A percentile compares a stretch with the other conserved stretches of the same genome.
phyloP scores from a whole-genome alignment of 1,140 invertebrate genomes.

The Heliconius hewitsoni region DNA sequence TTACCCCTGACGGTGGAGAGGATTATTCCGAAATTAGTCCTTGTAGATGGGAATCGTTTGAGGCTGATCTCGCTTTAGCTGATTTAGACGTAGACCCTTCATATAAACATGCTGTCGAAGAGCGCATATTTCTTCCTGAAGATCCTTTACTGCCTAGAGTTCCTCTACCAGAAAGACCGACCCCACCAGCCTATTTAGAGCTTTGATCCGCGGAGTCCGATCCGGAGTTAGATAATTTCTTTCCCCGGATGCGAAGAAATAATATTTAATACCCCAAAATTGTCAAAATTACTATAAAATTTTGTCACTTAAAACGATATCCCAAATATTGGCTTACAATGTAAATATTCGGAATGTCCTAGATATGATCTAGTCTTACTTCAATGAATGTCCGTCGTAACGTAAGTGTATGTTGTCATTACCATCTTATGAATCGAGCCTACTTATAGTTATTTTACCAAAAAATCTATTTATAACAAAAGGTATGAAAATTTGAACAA shows the following conservation, averaged over 20 bases:
- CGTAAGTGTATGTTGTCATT: constrained; percentile 1
- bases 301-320: neutral
- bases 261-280: constrained; percentile 45
- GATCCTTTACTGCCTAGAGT: constrained; percentile 63
- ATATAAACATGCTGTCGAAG: constrained; percentile 82
- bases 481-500: neutral
- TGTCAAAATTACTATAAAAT: neutral
- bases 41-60: constrained; percentile 81
- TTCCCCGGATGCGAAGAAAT: constrained; percentile 53
- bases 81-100: constrained; percentile 79
- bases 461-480: neutral
- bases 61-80: constrained; percentile 77
- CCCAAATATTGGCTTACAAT: neutral
- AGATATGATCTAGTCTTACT: constrained; percentile 9
- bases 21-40: constrained; percentile 72
- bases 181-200: constrained; percentile 72
- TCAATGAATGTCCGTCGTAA: constrained; percentile 14
- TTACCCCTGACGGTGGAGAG: constrained; percentile 81
- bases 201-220: constrained; percentile 78
- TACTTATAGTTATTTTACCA: neutral
- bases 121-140: constrained; percentile 82
- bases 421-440: neutral
- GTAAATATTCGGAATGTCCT: constrained; percentile 9
- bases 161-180: constrained; percentile 65
- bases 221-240: constrained; percentile 70